Percentiles rank a stretch among this genome's conserved stretches.
phyloP scores from a whole-genome alignment of 2,888 invertebrate species.

The Horisme vitalbata region DNA sequence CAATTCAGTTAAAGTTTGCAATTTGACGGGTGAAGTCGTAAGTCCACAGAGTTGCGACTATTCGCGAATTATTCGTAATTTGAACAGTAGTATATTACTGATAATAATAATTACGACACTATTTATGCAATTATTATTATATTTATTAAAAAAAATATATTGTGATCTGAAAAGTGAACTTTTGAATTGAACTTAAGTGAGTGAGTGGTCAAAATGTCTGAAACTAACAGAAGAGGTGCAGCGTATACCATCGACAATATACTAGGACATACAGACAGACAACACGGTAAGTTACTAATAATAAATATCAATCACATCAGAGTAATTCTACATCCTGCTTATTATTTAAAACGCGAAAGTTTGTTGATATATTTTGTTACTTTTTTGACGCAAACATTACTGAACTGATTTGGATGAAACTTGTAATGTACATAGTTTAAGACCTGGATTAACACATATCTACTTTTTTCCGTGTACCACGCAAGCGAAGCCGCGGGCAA shows the following conservation, averaged over 20 bases:
- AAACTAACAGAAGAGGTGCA: conserved; percentile 60
- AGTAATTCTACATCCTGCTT: too few species aligned
- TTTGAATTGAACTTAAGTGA: conserved; percentile 6
- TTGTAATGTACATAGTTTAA: too few species aligned
- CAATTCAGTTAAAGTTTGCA: conserved; percentile 49
- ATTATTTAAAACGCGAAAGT: too few species aligned
- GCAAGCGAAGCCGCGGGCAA: too few species aligned
- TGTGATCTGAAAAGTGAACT: not conserved
- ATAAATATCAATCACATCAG: not conserved
- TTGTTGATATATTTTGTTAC: too few species aligned
- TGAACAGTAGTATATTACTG: too few species aligned
- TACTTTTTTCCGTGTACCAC: too few species aligned
- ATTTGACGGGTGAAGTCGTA: conserved; percentile 36
- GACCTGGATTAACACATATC: too few species aligned
- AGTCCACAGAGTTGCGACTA: conserved; percentile 12
- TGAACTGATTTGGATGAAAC: too few species aligned
- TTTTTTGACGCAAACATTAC: too few species aligned
- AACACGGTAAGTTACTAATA: conserved; percentile 42
- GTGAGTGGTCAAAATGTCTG: conserved; percentile 42
- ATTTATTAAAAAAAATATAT: not conserved
- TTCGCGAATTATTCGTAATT: conserved; percentile 8
- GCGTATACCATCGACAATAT: conserved; percentile 75
- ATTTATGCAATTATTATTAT: not conserved
- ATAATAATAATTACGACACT: too few species aligned
- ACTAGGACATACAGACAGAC: conserved; percentile 60